Conservation (phyloP, 2,113 vertebrate genomes). For the Parotia lawesii region DNA sequence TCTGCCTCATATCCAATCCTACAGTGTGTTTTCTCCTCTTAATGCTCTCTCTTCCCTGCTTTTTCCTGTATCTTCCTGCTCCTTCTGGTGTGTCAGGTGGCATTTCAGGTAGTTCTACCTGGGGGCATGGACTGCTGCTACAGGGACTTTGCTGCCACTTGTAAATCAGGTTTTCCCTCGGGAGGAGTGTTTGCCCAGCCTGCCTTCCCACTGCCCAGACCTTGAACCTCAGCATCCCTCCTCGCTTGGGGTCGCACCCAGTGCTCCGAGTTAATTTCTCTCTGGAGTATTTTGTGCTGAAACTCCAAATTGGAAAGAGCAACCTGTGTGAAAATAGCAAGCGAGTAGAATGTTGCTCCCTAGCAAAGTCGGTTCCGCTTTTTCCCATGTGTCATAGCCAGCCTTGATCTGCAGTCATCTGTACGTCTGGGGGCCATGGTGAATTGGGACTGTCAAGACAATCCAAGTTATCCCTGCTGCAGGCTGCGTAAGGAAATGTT, state of each 20-base stretch:
- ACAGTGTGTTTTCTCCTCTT: background rate
- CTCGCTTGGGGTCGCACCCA: background rate
- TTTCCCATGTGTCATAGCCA: slow-evolving; percentile 56
- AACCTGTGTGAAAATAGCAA: slow-evolving; percentile 39
- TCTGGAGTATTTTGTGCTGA: background rate
- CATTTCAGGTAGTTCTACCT: background rate
- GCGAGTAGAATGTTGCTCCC: slow-evolving; percentile 22
- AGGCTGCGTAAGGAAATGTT: slow-evolving; percentile 70
- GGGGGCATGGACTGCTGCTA: background rate
- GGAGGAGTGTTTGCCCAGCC: background rate
- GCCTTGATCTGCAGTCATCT: slow-evolving; percentile 62
- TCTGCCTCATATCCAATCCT: background rate
- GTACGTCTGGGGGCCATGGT: slow-evolving; percentile 58
- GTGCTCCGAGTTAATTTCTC: background rate
- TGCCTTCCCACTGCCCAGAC: background rate
- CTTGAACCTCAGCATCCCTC: background rate
- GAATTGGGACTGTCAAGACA: slow-evolving; percentile 70
- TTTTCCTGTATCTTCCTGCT: background rate
- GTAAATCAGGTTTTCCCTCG: background rate
- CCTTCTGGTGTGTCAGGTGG: slow-evolving; percentile 7
- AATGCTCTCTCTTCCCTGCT: background rate
- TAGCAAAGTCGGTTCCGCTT: slow-evolving; percentile 51
- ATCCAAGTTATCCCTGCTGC: slow-evolving; percentile 75
- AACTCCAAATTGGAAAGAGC: slow-evolving; percentile 33
- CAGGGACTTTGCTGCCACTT: background rate